phyloP scores from a whole-genome alignment of 1,140 invertebrate genomes.

The Drosophila insularis region DNA sequence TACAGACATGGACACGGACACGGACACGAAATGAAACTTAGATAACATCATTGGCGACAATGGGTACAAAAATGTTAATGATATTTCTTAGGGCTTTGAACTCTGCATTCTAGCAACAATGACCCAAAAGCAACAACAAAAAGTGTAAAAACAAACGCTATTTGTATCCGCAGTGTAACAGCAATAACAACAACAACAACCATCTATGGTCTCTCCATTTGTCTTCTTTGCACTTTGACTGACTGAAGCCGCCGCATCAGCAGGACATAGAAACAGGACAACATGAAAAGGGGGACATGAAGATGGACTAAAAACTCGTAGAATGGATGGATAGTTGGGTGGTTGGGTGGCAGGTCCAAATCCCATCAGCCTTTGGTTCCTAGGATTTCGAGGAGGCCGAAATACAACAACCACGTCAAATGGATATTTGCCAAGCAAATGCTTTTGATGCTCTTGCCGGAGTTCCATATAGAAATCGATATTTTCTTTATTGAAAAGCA shows the following conservation, averaged over 20 bases:
- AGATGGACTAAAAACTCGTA: neutral
- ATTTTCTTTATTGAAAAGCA: constrained; percentile 2
- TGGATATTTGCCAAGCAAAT: constrained; percentile 7
- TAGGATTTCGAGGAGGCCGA: neutral
- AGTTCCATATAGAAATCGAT: constrained; percentile 1
- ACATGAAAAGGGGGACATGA: neutral
- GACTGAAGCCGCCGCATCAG: constrained; percentile 3
- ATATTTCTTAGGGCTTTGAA: constrained; percentile 8
- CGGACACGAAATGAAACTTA: constrained; percentile 10
- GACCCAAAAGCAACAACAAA: constrained; percentile 1
- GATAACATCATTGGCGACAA: constrained; percentile 9
- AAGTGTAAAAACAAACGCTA: neutral
- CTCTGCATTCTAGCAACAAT: constrained; percentile 4
- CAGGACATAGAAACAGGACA: neutral
- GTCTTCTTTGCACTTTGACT: constrained; percentile 8
- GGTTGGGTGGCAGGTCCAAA: neutral
- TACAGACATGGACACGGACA: neutral
- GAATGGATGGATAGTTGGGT: neutral
- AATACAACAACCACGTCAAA: neutral
- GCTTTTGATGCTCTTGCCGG: neutral
- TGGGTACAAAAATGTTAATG: constrained; percentile 11
- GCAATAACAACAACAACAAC: neutral
- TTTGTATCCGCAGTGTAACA: constrained; percentile 5
- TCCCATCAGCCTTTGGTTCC: neutral
- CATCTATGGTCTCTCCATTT: neutral